Evolutionary conservation across 2,888 invertebrate species (phyloP).

Genomic region (Hirtodrosophila trivittata): DNA sequence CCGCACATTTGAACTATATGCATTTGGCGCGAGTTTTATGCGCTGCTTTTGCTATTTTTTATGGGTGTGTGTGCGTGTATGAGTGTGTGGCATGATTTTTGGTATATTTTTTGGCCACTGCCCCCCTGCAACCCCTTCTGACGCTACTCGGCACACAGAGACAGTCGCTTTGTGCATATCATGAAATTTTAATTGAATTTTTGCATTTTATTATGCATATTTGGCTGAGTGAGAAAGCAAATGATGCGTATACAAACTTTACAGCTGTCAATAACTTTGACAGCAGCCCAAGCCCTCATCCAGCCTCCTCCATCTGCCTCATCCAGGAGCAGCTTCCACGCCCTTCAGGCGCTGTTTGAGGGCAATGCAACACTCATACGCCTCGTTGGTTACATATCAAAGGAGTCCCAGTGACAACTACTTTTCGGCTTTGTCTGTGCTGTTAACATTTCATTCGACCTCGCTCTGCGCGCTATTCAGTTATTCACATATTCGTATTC

Average conservation of each 20-base stretch:
- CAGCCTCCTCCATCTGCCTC: not conserved
- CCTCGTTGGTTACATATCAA: conserved; percentile 53
- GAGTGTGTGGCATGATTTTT: conserved; percentile 25
- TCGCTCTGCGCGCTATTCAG: conserved; percentile 39
- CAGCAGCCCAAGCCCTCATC: conserved; percentile 17
- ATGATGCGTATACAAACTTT: conserved; percentile 61
- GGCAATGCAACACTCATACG: conserved; percentile 56
- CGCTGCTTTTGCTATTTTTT: conserved; percentile 40
- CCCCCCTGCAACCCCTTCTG: not conserved
- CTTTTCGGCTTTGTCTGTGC: conserved; percentile 60
- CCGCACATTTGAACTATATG: conserved; percentile 52
- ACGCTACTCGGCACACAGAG: conserved; percentile 12
- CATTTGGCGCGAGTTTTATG: conserved; percentile 60
- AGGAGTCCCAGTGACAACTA: conserved; percentile 47
- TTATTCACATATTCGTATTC: conserved; percentile 36
- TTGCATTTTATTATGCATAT: conserved; percentile 69
- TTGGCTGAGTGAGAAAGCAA: conserved; percentile 34
- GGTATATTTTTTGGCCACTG: conserved; percentile 11
- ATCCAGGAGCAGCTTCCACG: not conserved
- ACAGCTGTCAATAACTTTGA: conserved; percentile 75
- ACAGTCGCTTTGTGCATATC: conserved; percentile 64
- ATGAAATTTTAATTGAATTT: conserved; percentile 77
- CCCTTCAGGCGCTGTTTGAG: not conserved
- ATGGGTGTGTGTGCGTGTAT: not conserved
- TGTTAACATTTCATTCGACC: conserved; percentile 53